Conservation (phyloP, 1,140 invertebrate species). For the Cyclina sinensis region DNA sequence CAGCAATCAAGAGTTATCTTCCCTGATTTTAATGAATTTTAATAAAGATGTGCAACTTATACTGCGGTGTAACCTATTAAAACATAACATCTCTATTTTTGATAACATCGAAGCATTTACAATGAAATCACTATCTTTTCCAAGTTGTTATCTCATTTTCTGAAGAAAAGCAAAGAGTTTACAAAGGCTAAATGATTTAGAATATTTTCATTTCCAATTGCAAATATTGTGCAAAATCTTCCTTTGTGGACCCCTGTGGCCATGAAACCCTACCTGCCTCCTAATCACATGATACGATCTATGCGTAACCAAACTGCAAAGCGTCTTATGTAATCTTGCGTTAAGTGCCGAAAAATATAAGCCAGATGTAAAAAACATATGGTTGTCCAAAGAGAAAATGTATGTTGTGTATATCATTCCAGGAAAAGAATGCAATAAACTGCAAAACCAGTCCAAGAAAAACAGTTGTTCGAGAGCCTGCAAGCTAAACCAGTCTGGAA, state of each 20-base stretch:
- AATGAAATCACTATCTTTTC: too few relatives aligned
- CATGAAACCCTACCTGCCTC: constrained; percentile 31
- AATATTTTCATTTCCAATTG: not conserved
- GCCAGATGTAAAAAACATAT: constrained; percentile 70
- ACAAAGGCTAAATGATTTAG: not conserved
- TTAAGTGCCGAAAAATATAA: constrained; percentile 67
- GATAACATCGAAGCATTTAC: too few relatives aligned
- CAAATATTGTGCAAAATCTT: constrained; percentile 30
- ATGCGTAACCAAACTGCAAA: constrained; percentile 49
- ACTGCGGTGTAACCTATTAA: too few relatives aligned
- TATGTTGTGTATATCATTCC: constrained; percentile 49
- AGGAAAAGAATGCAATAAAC: constrained; percentile 53
- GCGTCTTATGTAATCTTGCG: constrained; percentile 67
- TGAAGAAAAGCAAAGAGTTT: too few relatives aligned
- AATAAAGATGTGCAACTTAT: too few relatives aligned
- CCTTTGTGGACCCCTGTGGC: constrained; percentile 46
- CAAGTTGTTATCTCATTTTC: too few relatives aligned
- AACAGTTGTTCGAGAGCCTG: constrained; percentile 52
- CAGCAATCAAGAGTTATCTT: too few relatives aligned
- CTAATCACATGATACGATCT: constrained; percentile 46
- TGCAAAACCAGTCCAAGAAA: constrained; percentile 66
- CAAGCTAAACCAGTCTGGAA: constrained; percentile 31
- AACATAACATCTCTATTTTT: too few relatives aligned
- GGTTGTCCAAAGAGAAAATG: constrained; percentile 62
- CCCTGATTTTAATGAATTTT: too few relatives aligned